Base-by-base conservation (phyloP, 2,113 vertebrate genomes). In the Oryctolagus cuniculus region DNA sequence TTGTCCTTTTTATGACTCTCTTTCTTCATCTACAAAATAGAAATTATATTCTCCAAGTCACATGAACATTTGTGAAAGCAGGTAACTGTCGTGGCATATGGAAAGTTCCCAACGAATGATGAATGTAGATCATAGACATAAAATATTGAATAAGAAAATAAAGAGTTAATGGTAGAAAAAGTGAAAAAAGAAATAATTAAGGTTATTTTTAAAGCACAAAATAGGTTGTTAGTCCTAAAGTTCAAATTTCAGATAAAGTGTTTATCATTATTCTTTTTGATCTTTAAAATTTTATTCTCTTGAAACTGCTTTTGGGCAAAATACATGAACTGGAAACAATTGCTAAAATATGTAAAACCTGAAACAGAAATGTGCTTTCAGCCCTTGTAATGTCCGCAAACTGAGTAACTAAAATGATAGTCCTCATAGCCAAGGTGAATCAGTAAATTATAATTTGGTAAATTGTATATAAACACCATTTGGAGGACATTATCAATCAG, bases 241-340 rank as follows among this genome's bases (percentile, higher is more conserved):
- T 81, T 73, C 61, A 72, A 74, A 90, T 69, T 94, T 84, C 58
- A 84, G 38, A 29, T 83, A 44, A 67, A 87, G 21, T 91, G 75
- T 82, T 94, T 78, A 70, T 84, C 29, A 21, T 84, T 86, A 80
- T 67, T 90, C 31, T 29, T n/a, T 87, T 95, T 95, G 85, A 90
- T 92, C n/a, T 88, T 93, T 90, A 78, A 95, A 90, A 93, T 49
- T 66, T 10, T 70, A 88, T n/a, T 90, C 8, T 92, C 36, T 85
- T 83, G 13, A 94, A 90, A 84, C 13, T 90, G 53, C 63, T 77
- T 87, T 73, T 69, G 49, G 80, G 78, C 21, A 95, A 90, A 88
- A 93, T 81, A 84, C 63, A 31, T 94, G 73, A 95, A 85, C 81
- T 78, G 22, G 55, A 87, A 95, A 95, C 7, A 90, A 78, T 81